These are phyloP conservation scores for Crematogaster levior DNA, from an alignment of 2,888 invertebrate species.

Conservation along the genomic window DNA sequence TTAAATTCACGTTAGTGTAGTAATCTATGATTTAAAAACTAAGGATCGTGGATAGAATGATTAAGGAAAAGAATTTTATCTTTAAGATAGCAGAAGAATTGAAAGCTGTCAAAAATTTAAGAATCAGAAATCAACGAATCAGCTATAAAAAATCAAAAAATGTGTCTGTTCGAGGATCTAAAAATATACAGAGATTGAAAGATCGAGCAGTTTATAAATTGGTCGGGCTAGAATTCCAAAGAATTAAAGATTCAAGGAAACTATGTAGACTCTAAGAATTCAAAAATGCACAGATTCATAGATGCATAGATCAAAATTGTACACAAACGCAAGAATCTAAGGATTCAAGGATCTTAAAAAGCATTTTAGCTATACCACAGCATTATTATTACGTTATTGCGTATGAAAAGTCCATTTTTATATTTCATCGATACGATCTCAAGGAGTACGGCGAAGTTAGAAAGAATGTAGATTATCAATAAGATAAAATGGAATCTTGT, in stretches of 20 bases:
- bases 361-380: slow-evolving; percentile 37
- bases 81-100: slow-evolving; percentile 9
- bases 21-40: slow-evolving; percentile 20
- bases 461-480: background rate
- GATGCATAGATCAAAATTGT: slow-evolving; percentile 30
- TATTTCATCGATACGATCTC: slow-evolving; percentile 1
- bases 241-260: slow-evolving; percentile 11
- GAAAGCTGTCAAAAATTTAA: background rate
- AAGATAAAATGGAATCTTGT: background rate
- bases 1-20: slow-evolving; percentile 4
- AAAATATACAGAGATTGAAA: background rate
- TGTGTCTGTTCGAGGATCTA: background rate
- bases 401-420: slow-evolving; percentile 43
- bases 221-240: background rate
- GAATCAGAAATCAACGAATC: background rate
- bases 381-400: slow-evolving; percentile 36
- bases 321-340: slow-evolving; percentile 15
- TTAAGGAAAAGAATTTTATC: background rate
- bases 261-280: slow-evolving; percentile 10
- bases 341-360: slow-evolving; percentile 44
- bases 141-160: slow-evolving; percentile 19
- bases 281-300: slow-evolving; percentile 1
- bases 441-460: background rate
- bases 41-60: slow-evolving; percentile 9
- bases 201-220: background rate